Percentiles rank a stretch among this genome's conserved stretches.
phyloP scores from a whole-genome alignment of 1,140 invertebrate genomes.

The Camponotus pennsylvanicus region DNA sequence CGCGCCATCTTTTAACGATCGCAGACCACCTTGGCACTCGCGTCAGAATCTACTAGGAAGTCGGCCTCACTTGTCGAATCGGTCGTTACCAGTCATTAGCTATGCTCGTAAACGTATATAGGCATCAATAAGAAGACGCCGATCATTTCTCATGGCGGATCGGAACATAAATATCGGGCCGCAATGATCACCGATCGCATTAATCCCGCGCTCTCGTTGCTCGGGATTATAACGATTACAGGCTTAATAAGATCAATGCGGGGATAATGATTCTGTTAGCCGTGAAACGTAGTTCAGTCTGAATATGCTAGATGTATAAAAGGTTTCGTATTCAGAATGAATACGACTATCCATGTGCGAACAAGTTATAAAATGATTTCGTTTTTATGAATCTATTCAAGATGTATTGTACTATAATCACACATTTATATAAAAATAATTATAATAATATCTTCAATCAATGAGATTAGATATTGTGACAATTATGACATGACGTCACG shows the following conservation, averaged over 20 bases:
- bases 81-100: conserved; percentile 65
- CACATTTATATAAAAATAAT: background rate
- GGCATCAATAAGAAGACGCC: conserved; percentile 66
- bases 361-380: conserved; percentile 11
- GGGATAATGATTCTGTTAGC: conserved; percentile 62
- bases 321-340: background rate
- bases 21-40: conserved; percentile 48
- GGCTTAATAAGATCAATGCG: conserved; percentile 59
- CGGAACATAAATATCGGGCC: conserved; percentile 54
- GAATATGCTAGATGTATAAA: conserved; percentile 15
- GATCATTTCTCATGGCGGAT: conserved; percentile 52
- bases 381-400: background rate
- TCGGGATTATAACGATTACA: conserved; percentile 53
- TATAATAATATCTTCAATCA: background rate
- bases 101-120: conserved; percentile 65
- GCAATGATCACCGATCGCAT: conserved; percentile 55
- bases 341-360: background rate
- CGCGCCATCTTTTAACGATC: conserved; percentile 61
- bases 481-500: background rate
- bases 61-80: conserved; percentile 55
- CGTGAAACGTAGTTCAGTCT: conserved; percentile 32
- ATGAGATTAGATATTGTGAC: too few relatives aligned
- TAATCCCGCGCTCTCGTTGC: conserved; percentile 53
- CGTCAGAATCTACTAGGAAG: conserved; percentile 61
- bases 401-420: background rate